These are phyloP conservation scores for Drosophila longiperda DNA, from an alignment of 2,888 invertebrate species.

Conservation along the genomic window DNA sequence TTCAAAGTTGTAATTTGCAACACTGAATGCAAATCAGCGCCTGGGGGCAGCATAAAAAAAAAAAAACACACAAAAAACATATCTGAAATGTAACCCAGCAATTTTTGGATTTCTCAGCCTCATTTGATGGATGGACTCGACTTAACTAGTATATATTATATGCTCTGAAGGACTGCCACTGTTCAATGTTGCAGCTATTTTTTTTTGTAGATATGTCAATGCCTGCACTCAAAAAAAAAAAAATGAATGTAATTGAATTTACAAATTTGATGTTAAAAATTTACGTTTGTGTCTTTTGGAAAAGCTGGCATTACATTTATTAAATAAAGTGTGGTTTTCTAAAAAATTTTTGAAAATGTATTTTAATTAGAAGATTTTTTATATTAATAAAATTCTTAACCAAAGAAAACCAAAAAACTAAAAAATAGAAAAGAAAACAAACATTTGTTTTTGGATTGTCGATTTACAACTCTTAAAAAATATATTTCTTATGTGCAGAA, in stretches of 20 bases:
- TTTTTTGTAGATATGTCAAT: not conserved
- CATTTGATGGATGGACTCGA: conserved; percentile 1
- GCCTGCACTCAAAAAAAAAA: not conserved
- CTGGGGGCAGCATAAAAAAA: conserved; percentile 1
- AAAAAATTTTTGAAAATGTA: too few species aligned
- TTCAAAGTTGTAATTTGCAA: conserved; percentile 53
- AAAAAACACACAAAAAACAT: not conserved
- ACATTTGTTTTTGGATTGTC: conserved; percentile 27
- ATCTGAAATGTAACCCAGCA: conserved; percentile 31
- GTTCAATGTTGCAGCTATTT: conserved; percentile 5
- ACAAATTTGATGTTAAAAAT: not conserved
- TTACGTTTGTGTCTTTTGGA: not conserved
- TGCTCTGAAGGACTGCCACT: not conserved
- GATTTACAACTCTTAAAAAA: too few species aligned
- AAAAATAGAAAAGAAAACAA: not conserved
- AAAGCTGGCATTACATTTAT: not conserved
- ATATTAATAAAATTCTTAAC: too few species aligned
- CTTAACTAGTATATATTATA: not conserved
- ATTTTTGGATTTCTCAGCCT: conserved; percentile 9
- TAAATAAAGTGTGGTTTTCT: not conserved
- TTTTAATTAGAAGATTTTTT: too few species aligned
- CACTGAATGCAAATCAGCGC: conserved; percentile 50
- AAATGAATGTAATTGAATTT: not conserved
- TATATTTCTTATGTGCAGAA: too few species aligned
- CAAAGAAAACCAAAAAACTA: too few species aligned